Base-by-base conservation (phyloP, 1,140 invertebrate species). In the Pseudomyrmex sp. region DNA sequence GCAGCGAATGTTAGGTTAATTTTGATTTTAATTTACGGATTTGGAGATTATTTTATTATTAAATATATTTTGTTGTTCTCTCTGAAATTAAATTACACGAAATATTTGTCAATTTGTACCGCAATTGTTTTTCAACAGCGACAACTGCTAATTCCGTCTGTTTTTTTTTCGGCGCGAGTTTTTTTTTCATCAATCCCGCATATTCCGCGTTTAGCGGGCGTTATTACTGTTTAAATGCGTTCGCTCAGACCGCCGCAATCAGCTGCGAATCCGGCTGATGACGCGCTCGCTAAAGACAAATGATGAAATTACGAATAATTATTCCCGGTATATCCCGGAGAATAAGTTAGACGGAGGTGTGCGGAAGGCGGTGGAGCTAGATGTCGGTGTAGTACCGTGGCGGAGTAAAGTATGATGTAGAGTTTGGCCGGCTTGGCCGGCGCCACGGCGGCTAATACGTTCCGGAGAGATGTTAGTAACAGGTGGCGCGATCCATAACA, bases 401-500 rank as follows among this genome's bases (percentile, higher is more conserved):
- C 62, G 77, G 82, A 72, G 88, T 93, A 91, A 93, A 93, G 93
- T 93, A 93, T 92, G 91, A 92, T 91, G 89, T 91, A 82, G 86
- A 91, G 91, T 91, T 92, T 90, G 90, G 89, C 85, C 90, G 85
- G 84, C 50, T 86, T 92, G 89, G 90, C 84, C 85, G 80, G 75
- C 88, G 73, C 79, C 85, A 85, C 73, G 85, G 77, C 84, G 89
- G 89, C 90, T 93, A 93, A 93, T 94, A 92, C 89, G 91, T 92
- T 91, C 88, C 86, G 89, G 91, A 90, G 87, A 73, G 90, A 93
- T 93, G 91, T 94, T 94, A 93, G 93, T 93, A 93, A 93, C 93
- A 94, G 92, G 93, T 94, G 93, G 90, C 89, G 93, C 91, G 89
- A 93, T 94, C 89, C 90, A 91, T 93, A 93, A 93, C 90, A 87